Base-by-base conservation (phyloP, 2,113 vertebrate genomes). In the Brachypodius melanocephalos region DNA sequence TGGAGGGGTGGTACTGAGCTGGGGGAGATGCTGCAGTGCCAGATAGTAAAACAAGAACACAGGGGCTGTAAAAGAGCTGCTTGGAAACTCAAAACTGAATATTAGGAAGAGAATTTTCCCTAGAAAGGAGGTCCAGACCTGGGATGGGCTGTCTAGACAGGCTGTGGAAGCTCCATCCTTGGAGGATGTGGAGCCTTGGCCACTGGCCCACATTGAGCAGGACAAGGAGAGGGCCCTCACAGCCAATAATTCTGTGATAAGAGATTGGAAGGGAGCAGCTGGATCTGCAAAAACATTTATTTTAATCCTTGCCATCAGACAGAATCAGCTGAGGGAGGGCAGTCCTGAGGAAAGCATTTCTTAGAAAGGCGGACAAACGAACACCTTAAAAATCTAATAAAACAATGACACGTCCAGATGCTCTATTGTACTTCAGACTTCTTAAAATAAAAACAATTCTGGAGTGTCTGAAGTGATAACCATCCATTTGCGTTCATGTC, bases 91-190 rank as follows among this genome's bases (percentile, higher is more conserved):
- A 12, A 12, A 73, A 63, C 4, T 73, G 46, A 34, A 28, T 34
- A 51, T 48, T 62, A 73, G 71, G 79, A 85, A 66, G 89, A 69
- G 12, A 92, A 66, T 67, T 93, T 82, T 94, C 43, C 17, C n/a
- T 65, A 54, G 71, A 66, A 93, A 90, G 74, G 75, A 94, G 85
- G 88, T 11, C 55, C 90, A 92, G 82, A 79, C 88, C 95, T 83
- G 63, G 90, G 94, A 65, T 28, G 43, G 67, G 82, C 66, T 69
- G 94, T 94, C 95, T 95, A 86, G 95, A 90, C 90, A 66, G 95
- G 88, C 88, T 65, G 63, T 69, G 90, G 78, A 93, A 91, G 88
- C 49, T 1, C 92, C 88, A 93, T 94, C 89, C 87, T 74, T 67
- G 61, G 87, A 95, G 79, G 73, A 54, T 62, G 86, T 22, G 8